Evolutionary conservation across 2,888 invertebrate genomes (phyloP).

Genomic region (Vanessa cardui): DNA sequence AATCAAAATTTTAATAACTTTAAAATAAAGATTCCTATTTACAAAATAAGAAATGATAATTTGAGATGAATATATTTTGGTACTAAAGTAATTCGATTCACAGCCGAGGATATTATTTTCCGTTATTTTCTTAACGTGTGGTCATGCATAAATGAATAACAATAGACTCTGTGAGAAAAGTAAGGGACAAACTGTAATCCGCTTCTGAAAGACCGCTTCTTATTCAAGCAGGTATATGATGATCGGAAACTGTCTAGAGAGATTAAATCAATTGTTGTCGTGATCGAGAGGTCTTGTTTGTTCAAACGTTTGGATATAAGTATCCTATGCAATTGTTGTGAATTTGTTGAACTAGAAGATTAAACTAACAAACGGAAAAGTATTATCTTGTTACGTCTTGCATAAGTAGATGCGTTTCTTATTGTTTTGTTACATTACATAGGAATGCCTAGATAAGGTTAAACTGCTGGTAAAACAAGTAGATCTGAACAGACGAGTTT

Average conservation of each 20-base stretch:
- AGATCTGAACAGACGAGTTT: too few relatives aligned
- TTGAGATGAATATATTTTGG: too few relatives aligned
- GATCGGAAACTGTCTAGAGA: conserved; percentile 27
- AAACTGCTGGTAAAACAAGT: too few relatives aligned
- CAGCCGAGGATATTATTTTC: neutral
- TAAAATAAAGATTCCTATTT: too few relatives aligned
- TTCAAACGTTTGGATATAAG: conserved; percentile 21
- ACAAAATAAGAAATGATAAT: too few relatives aligned
- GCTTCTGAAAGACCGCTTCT: conserved; percentile 35
- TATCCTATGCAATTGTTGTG: conserved; percentile 4
- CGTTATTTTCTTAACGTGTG: conserved; percentile 49
- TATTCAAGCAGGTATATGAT: conserved; percentile 37
- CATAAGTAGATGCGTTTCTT: neutral
- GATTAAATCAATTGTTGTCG: conserved; percentile 27
- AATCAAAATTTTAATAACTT: too few relatives aligned
- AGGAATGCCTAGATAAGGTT: too few relatives aligned
- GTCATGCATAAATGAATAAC: conserved; percentile 75
- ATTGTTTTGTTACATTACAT: neutral
- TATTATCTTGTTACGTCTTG: neutral
- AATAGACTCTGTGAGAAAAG: conserved; percentile 73
- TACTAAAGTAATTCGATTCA: neutral
- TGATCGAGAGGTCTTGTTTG: conserved; percentile 16
- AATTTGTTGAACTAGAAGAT: conserved; percentile 13
- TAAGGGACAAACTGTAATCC: conserved; percentile 70
- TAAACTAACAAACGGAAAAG: conserved; percentile 2